Base-by-base conservation (phyloP, 2,797 vertebrate species). In the Sebastes cheni region DNA sequence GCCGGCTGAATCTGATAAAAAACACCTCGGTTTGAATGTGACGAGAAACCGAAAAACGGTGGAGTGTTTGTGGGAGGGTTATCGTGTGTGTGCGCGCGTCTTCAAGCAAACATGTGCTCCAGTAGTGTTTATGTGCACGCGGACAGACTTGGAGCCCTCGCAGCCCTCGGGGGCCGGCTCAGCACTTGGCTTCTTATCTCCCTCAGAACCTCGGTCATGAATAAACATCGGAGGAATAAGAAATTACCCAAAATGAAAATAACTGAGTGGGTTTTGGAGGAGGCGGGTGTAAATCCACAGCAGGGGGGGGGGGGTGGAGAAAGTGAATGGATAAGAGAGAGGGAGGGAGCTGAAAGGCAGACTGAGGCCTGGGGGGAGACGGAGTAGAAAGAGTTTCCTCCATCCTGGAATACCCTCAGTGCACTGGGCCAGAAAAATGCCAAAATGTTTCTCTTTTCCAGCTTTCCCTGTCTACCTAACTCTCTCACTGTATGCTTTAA, bases 131-230 rank as follows among this genome's bases (percentile, higher is more conserved):
- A 30, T 23, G 30, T 60, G 70, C 23, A 30, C 42, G 72, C 70
- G 68, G 67, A 25, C 52, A 77, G 82, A 87, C 87, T 90, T 13
- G 74, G 76, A 89, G 86, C 77, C 87, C 80, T 81, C 13, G 1
- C 79, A 83, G 74, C 82, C 90, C 88, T 81, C 18, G 14, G 34
- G 20, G 85, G 89, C 79, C 86, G 72, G 89, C 91, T 93, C 91
- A 92, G 89, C 88, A 88, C 86, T 93, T 76, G 87, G 86, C 85
- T 83, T 88, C 85, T 93, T 93, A 92, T 94, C 92, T 27, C 79
- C 75, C 88, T 86, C 86, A 88, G 79, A 94, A 93, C 86, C 86
- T 79, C 36, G 20, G 79, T 84, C 89, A 92, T 91, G 90, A 94
- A 92, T 93, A 93, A 93, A 93, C 89, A 92, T 92, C 20, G 42